A percentile compares a stretch with the other conserved stretches of the same genome.
These are phyloP conservation scores for Nemotelus pantherinus DNA, from an alignment of 2,888 invertebrate genomes.

Conservation along the genomic window DNA sequence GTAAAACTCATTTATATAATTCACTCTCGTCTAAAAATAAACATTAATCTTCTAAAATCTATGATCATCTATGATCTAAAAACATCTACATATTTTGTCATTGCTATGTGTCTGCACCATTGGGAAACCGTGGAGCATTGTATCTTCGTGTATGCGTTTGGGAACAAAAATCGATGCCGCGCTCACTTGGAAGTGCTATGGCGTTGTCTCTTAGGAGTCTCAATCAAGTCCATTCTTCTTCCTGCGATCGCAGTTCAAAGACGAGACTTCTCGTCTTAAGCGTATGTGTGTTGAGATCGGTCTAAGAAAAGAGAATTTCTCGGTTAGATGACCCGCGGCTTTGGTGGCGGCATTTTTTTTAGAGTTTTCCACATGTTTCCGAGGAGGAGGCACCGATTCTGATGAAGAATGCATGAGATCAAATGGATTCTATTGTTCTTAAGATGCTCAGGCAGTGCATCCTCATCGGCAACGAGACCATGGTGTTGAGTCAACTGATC, in stretches of 20 bases:
- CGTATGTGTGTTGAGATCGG: constrained; percentile 29
- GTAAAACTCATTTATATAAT: too few species aligned
- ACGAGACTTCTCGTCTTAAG: neutral
- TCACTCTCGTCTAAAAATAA: too few species aligned
- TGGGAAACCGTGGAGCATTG: too few species aligned
- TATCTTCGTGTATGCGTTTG: too few species aligned
- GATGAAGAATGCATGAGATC: constrained; percentile 21
- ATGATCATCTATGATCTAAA: too few species aligned
- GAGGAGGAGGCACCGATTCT: constrained; percentile 18
- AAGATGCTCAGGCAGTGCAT: constrained; percentile 11
- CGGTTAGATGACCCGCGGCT: constrained; percentile 8
- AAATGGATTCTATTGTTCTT: constrained; percentile 17
- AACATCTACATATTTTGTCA: too few species aligned
- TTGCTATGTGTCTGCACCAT: too few species aligned
- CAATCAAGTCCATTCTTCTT: too few species aligned
- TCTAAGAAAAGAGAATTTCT: constrained; percentile 10
- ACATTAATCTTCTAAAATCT: too few species aligned
- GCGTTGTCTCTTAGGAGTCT: too few species aligned
- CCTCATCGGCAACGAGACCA: neutral
- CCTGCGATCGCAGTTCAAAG: neutral
- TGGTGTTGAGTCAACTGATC: constrained; percentile 28
- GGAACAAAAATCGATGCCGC: too few species aligned
- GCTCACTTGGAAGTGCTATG: too few species aligned
- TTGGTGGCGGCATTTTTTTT: constrained; percentile 28
- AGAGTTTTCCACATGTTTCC: constrained; percentile 27